Evolutionary conservation across 2,113 vertebrate species (phyloP), one percentile per base, ranked within the genome.

Genomic region (Nothobranchius kuhntae): DNA sequence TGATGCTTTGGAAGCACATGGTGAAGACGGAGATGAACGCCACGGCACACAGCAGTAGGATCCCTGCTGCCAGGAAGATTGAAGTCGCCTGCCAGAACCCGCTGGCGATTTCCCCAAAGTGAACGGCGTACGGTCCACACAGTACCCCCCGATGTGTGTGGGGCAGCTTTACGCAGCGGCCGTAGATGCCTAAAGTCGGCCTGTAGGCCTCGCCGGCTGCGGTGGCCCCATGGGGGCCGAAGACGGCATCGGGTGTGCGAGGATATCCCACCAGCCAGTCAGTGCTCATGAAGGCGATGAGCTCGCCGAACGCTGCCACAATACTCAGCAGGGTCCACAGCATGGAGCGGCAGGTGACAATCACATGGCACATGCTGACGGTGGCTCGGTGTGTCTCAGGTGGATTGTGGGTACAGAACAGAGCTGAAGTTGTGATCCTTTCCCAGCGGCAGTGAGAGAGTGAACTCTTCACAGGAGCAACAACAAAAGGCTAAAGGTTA

Each of bases 301-400:
- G 95, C 82, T 99, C 96, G 0, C 95, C 95, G 0, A 99, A 98
- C 0, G 96, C 96, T 54, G 95, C 96, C 57, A 96, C 93, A 2
- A 99, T 98, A 61, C 98, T 99, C 91, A 99, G 92, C 62, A 99
- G 94, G 50, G 98, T 98, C 98, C 98, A 99, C 6, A 99, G 95
- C 98, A 99, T 98, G 1, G 98, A 99, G 85, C 98, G 96, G 78
- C 96, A 99, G 4, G 98, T 99, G 86, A 99, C 97, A 81, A 99
- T 99, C 78, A 99, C 97, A 94, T 98, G 98, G 95, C 98, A 99
- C 98, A 99, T 99, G 92, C 91, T 95, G 92, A 68, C 74, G 73
- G 72, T 14, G 53, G 73, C 75, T 73, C 72, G 73, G 65, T 9
- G 65, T 9, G 54, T 65, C 58, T 61, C 72, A 7, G 40, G 64